Evolutionary conservation across 2,797 vertebrate species (phyloP).

Genomic region (Antennarius maculatus): DNA sequence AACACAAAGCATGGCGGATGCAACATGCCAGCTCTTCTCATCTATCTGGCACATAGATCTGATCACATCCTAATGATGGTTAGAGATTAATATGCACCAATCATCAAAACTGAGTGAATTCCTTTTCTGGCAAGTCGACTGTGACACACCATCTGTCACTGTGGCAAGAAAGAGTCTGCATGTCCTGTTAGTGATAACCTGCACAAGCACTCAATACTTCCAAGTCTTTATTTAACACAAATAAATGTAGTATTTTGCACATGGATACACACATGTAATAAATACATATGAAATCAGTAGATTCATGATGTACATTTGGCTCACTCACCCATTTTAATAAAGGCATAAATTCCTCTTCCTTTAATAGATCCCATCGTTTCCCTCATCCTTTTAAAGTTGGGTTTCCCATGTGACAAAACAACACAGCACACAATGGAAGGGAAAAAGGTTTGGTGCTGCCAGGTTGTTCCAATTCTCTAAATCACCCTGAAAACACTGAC

Average conservation of each 20-base stretch:
- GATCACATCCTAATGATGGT: slow-evolving; percentile 43
- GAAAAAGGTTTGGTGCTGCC: slow-evolving; percentile 55
- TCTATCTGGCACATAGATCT: slow-evolving; percentile 25
- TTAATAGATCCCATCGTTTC: slow-evolving; percentile 44
- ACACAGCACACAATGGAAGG: slow-evolving; percentile 27
- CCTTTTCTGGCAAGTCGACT: slow-evolving; percentile 56
- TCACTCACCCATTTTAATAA: not conserved
- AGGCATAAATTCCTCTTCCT: slow-evolving; percentile 1
- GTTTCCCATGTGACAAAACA: slow-evolving; percentile 51
- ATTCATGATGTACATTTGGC: not conserved
- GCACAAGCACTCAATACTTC: slow-evolving; percentile 35
- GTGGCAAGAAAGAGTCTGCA: slow-evolving; percentile 54
- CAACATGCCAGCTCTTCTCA: slow-evolving; percentile 3
- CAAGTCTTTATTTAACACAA: slow-evolving; percentile 7
- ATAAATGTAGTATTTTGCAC: not conserved
- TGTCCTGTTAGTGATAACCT: slow-evolving; percentile 45
- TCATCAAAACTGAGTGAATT: slow-evolving; percentile 55
- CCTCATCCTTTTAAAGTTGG: slow-evolving; percentile 31
- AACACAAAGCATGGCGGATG: not conserved
- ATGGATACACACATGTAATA: not conserved
- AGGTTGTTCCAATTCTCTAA: slow-evolving; percentile 55
- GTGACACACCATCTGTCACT: slow-evolving; percentile 59
- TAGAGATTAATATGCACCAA: slow-evolving; percentile 58
- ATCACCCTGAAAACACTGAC: slow-evolving; percentile 57
- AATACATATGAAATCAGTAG: not conserved